Conservation (phyloP, 2,113 vertebrate genomes). For the Ancistrus triradiatus region DNA sequence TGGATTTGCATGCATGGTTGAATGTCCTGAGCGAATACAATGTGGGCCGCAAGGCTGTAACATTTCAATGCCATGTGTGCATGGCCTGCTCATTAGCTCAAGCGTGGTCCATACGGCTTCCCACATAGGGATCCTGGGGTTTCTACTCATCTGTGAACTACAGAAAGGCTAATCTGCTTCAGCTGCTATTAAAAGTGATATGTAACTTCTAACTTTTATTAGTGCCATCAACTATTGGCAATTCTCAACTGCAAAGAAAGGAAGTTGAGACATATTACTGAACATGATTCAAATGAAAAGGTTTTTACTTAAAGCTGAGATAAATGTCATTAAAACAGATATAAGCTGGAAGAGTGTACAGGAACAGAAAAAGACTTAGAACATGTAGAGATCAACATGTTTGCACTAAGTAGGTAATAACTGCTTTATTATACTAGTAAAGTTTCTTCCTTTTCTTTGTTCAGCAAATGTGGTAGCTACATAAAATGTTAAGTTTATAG, state of each 20-base stretch:
- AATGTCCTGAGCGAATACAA: background rate
- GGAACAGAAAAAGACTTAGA: background rate
- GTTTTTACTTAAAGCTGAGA: too few species aligned
- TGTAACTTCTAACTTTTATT: background rate
- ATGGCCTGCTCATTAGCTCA: background rate
- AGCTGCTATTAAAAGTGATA: background rate
- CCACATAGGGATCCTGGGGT: background rate
- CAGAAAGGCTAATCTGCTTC: background rate
- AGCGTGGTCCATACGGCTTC: conserved; percentile 1
- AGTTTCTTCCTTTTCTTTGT: too few species aligned
- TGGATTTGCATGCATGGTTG: background rate
- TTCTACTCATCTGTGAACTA: background rate
- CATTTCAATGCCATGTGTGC: conserved; percentile 6
- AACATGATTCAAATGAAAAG: too few species aligned
- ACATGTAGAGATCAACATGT: too few species aligned
- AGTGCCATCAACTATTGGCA: background rate
- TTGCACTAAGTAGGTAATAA: too few species aligned
- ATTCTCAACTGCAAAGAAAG: background rate
- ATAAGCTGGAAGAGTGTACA: too few species aligned
- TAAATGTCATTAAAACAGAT: too few species aligned
- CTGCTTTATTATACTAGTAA: too few species aligned
- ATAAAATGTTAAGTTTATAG: too few species aligned
- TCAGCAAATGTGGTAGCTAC: too few species aligned
- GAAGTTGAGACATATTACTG: background rate
- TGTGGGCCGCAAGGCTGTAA: background rate